phyloP scores from a whole-genome alignment of 1,140 invertebrate genomes.

The Littorina saxatilis region DNA sequence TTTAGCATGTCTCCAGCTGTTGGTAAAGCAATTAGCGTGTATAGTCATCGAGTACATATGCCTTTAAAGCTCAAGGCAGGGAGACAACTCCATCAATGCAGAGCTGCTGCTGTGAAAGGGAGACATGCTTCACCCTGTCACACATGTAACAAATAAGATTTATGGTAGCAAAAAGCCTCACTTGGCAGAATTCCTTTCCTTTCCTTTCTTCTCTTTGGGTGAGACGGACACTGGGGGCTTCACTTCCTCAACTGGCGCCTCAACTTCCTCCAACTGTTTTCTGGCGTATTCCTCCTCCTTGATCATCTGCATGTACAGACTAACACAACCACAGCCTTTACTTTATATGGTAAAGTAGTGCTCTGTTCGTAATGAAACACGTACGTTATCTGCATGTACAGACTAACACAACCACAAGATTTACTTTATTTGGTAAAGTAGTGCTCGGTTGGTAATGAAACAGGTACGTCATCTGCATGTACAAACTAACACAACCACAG shows the following conservation, averaged over 20 bases:
- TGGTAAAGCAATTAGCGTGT: too few relatives aligned
- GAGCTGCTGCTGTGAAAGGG: too few relatives aligned
- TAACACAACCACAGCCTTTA: conserved; percentile 23
- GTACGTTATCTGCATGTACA: conserved; percentile 52
- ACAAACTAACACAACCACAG: conserved; percentile 39
- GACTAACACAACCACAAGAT: conserved; percentile 36
- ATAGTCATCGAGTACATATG: too few relatives aligned
- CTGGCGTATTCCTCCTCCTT: conserved; percentile 56
- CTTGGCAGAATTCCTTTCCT: conserved; percentile 48
- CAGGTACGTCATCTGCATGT: conserved; percentile 54
- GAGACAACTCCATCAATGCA: too few relatives aligned
- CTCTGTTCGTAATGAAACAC: too few relatives aligned
- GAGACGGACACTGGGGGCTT: conserved; percentile 31
- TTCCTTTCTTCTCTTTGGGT: conserved; percentile 38
- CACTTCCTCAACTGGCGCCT: conserved; percentile 38
- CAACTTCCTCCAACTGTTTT: conserved; percentile 41
- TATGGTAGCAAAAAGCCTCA: conserved; percentile 23
- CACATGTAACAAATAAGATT: too few relatives aligned
- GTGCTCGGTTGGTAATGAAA: too few relatives aligned
- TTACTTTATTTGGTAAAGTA: not conserved
- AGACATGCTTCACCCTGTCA: too few relatives aligned
- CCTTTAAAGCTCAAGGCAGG: too few relatives aligned
- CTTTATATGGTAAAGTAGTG: not conserved
- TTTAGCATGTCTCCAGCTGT: too few relatives aligned
- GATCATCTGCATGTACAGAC: conserved; percentile 54